phyloP scores from a whole-genome alignment of 2,113 vertebrate genomes.

The Theristicus caerulescens region DNA sequence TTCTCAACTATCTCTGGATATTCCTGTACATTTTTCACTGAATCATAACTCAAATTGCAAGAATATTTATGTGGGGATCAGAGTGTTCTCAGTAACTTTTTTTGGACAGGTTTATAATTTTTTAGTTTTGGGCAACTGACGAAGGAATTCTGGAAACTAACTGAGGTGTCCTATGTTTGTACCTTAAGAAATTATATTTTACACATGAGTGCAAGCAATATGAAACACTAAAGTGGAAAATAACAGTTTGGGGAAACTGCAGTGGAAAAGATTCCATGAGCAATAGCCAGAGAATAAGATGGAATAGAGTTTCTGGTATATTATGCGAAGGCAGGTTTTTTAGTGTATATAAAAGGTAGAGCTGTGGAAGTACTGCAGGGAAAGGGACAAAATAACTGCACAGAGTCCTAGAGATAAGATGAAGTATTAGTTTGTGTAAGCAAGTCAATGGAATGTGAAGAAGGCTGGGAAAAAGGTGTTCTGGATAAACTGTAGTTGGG shows the following conservation, averaged over 20 bases:
- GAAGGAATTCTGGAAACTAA: neutral
- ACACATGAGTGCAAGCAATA: accelerated
- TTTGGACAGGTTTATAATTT: neutral
- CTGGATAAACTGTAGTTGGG: neutral
- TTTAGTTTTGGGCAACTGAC: neutral
- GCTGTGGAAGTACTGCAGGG: neutral
- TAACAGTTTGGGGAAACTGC: neutral
- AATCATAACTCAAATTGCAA: neutral
- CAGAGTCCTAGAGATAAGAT: neutral
- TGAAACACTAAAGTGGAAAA: neutral
- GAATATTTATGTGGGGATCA: neutral
- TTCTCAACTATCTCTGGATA: neutral
- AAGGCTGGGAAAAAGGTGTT: neutral
- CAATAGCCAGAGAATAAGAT: neutral
- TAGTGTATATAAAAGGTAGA: neutral
- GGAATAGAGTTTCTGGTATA: neutral
- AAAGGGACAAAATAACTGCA: neutral
- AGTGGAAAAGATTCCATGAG: neutral
- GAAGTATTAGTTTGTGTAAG: neutral
- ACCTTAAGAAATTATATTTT: neutral
- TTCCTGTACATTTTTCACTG: neutral
- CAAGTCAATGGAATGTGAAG: neutral
- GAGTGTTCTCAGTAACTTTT: neutral
- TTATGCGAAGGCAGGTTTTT: neutral
- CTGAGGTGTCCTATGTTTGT: neutral